Base-by-base conservation (phyloP, 2,797 vertebrate species). In the Ctenosaura bakeri region DNA sequence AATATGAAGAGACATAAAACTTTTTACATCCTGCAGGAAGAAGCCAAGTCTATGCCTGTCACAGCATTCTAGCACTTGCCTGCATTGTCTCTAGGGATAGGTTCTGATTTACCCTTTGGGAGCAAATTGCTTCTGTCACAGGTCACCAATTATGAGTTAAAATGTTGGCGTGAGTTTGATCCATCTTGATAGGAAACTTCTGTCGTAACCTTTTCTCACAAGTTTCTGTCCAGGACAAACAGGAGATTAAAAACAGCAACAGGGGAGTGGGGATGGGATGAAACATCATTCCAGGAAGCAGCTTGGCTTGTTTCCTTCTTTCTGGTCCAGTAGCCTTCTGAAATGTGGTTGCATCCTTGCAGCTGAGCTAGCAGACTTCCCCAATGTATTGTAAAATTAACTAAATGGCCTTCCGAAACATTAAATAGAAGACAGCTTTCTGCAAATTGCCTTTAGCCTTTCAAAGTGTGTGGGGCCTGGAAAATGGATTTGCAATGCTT, bases 381-480 rank as follows among this genome's bases (percentile, higher is more conserved):
- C 90, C 73, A 84, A n/a, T 24, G 52, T 50, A 12, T 87, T 73
- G 62, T 62, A 89, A 87, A 83, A 89, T 87, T 83, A 84, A 85
- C 62, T 71, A 52, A 89, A 89, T 73, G 59, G 52, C 22, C 73
- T 89, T 87, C 62, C 73, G 66, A 87, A 78, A 56, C 87, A 83
- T 83, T 92, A 89, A 83, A 83, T 87, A 84, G 59, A 77, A 83
- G 73, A 38, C 85, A 92, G 79, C 62, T n/a, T 90, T 71, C 50
- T 59, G 73, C 62, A 89, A 71, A 83, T 77, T 62, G 62, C 74
- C 59, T 83, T 56, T 38, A 73, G 38, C 16, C 62, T 38, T 73
- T 87, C 38, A 24, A 84, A 73, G 74, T 62, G 62, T 13, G 16
- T 10, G 38, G 52, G 10, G 29, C 50, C 62, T 71, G 62, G 80